These are phyloP conservation scores for Diogma glabrata DNA, from an alignment of 2,888 invertebrate genomes.

Conservation along the genomic window DNA sequence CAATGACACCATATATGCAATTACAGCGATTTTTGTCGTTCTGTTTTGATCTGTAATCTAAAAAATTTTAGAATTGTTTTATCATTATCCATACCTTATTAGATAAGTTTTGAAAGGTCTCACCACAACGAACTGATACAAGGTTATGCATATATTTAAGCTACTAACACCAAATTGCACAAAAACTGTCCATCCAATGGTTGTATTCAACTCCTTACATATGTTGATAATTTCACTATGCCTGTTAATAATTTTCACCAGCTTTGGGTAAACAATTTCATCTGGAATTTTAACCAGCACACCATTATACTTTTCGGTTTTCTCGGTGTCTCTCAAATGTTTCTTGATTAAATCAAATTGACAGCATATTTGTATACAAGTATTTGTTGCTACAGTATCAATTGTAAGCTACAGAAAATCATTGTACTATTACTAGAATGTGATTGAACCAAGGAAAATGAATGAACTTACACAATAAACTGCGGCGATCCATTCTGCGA, in stretches of 20 bases:
- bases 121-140: conserved; percentile 1
- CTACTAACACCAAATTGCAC: conserved; percentile 4
- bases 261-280: background rate
- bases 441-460: no score
- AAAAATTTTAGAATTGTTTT: background rate
- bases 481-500: background rate
- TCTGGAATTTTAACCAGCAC: background rate
- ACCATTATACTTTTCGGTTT: background rate
- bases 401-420: background rate
- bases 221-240: background rate
- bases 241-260: background rate
- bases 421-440: no score
- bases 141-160: background rate
- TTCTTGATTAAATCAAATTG: conserved; percentile 6
- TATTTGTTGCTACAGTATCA: conserved; percentile 3
- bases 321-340: background rate
- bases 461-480: background rate
- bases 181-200: conserved; percentile 10
- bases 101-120: background rate
- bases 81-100: background rate
- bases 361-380: conserved; percentile 1
- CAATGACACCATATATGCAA: conserved; percentile 1
- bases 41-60: conserved; percentile 4
- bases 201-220: background rate
- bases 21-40: background rate